phyloP scores from a whole-genome alignment of 2,888 invertebrate genomes.

The Drosophila rellima region DNA sequence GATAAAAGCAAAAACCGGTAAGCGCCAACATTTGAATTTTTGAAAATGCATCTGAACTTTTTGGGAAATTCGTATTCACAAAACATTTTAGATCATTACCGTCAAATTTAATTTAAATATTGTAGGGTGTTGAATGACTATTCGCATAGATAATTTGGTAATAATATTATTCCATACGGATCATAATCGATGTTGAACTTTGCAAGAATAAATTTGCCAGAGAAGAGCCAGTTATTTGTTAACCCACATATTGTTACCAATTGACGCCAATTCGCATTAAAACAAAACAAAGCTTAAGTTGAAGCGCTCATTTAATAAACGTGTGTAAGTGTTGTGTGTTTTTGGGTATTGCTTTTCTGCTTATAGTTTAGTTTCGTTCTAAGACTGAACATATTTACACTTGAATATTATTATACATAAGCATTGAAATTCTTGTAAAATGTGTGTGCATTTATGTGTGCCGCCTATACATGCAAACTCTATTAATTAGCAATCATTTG shows the following conservation, averaged over 20 bases:
- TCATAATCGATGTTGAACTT: no score
- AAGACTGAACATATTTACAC: conserved; percentile 70
- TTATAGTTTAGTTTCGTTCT: conserved; percentile 49
- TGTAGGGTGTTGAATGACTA: no score
- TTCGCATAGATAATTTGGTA: no score
- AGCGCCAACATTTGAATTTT: no score
- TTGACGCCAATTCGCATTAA: neutral
- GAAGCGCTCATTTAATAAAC: conserved; percentile 68
- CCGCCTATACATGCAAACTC: conserved; percentile 60
- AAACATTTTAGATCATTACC: no score
- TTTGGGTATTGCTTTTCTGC: conserved; percentile 58
- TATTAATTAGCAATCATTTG: conserved; percentile 76
- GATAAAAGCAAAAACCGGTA: no score
- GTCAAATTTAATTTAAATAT: no score
- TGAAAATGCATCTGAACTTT: no score
- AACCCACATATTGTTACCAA: neutral
- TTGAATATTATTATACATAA: conserved; percentile 65
- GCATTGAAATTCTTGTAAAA: conserved; percentile 45
- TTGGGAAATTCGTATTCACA: no score
- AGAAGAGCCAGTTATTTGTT: neutral
- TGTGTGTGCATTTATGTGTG: conserved; percentile 64
- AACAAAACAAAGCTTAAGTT: conserved; percentile 10
- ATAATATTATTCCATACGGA: no score
- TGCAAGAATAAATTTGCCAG: no score
- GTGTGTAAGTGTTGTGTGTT: conserved; percentile 21